Evolutionary conservation across 2,888 invertebrate species (phyloP), one percentile per base, ranked within the genome.

Genomic region (Resseliella maxima): DNA sequence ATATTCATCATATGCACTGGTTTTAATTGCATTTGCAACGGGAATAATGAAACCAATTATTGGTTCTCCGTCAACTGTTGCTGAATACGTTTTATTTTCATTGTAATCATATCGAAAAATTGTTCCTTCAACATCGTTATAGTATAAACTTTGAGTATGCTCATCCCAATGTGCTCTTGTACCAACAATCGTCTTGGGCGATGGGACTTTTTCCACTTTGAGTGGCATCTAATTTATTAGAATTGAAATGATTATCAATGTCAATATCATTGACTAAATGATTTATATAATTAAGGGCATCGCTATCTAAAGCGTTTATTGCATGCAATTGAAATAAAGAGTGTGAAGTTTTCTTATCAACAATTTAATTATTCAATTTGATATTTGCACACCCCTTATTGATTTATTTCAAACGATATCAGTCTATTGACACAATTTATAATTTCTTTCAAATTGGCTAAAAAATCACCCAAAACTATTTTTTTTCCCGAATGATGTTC

Each of bases 91-190:
- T 90, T 92, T 87, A 92, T 93, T 89, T 92, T 90, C 88, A 6
- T 89, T 89, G 87, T 89, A 90, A 86, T 90, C 90, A 87, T 90
- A 91, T 41, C 91, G 91, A 87, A 89, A 86, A 27, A 91, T 88
- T 81, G 88, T 89, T 46, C 89, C 90, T 12, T 86, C 38, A 88
- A 95, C 93, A 90, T 95, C 94, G 88, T 95, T 94, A 90, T 93
- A 94, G 90, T 94, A 95, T 15, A 95, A 91, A 86, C 92, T 92
- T 89, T 94, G 93, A 64, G 92, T 92, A 38, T 90, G 90, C 45
- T 92, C 90, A 89, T 94, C 93, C 95, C 95, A 95, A 89, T 95
- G 95, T 0, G 95, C 95, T 27, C 94, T 94, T 90, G 95, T 95
- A 87, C 95, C 95, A 86, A 95, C 91, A 89, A 92, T 88, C 59